A percentile compares a stretch with the other conserved stretches of the same genome.
Evolutionary conservation across 2,113 vertebrate species (phyloP).

Genomic region (Recurvirostra avosetta): DNA sequence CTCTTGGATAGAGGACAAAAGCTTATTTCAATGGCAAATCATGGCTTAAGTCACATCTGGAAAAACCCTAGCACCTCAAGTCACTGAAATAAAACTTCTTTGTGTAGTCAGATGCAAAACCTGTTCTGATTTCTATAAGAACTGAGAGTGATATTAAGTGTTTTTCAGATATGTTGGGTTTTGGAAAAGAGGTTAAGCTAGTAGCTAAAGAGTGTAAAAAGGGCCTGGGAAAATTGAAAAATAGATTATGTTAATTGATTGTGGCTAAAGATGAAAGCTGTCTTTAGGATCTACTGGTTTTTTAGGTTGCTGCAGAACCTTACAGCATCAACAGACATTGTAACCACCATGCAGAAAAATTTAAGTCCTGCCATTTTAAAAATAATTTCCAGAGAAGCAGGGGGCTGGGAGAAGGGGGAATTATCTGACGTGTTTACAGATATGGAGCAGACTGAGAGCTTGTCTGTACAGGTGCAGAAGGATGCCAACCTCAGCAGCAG

Average conservation of each 20-base stretch:
- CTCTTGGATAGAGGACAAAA: slow-evolving; percentile 24
- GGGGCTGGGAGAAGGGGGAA: neutral
- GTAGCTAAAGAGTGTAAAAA: neutral
- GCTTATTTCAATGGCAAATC: slow-evolving; percentile 19
- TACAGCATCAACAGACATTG: neutral
- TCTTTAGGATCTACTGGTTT: neutral
- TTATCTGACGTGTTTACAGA: neutral
- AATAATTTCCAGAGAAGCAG: neutral
- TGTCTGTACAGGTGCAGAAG: neutral
- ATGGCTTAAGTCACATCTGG: neutral
- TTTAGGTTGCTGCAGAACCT: neutral
- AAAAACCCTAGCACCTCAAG: neutral
- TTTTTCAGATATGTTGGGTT: neutral
- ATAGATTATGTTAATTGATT: slow-evolving; percentile 1
- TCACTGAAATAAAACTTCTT: slow-evolving; percentile 29
- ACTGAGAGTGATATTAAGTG: neutral
- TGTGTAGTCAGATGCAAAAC: slow-evolving; percentile 7
- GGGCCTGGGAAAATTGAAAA: slow-evolving; percentile 3
- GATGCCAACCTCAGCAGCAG: neutral
- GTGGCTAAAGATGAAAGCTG: neutral
- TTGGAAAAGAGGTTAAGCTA: neutral
- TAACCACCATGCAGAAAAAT: neutral
- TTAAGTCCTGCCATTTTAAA: neutral
- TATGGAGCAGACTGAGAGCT: neutral
- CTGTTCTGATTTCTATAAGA: neutral